Base-by-base conservation (phyloP, 2,888 invertebrate species). In the Dugesia japonica region DNA sequence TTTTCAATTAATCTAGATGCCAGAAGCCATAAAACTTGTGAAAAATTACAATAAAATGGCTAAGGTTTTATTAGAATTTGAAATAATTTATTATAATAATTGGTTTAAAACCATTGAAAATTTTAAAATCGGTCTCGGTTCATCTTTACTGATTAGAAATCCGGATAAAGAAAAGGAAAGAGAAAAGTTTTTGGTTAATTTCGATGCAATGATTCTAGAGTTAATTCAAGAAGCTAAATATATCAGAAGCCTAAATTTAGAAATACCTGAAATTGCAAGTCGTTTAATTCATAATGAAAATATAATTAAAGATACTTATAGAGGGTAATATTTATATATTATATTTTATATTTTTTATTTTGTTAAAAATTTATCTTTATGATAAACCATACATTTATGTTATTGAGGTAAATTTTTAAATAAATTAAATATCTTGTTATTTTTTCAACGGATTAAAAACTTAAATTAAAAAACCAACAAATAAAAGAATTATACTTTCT, bases 121-220 rank as follows among this genome's bases (percentile, higher is more conserved):
- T 0, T 81, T 83, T 71, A 82, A 82, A 75, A 81, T 81, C 28
- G 83, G 84, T 13, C 81, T 85, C 23, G 80, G 82, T 77, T 81
- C 84, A 20, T 82, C 84, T 0, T 80, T 85, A 27, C 80, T 93
- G 86, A 88, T 90, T 15, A 42, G 88, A n/a, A 82, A 84, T 78
- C 83, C 83, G 23, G 84, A 84, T 9, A 56, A 56, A 23, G 77
- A 79, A n/a, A 23, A 72, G 26, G 75, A 77, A 38, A 81, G 83
- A 1, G 80, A 80, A 26, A 81, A 82, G 73, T 80, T 83, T 28
- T 82, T 80, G 78, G 83, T 85, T 38, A 85, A 85, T 82, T 84
- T 83, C 81, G 85, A 85, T 80, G 81, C 82, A 1, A 82, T 82
- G 78, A 82, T 85, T 28, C 80, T 84, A 71, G 84, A 85, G 77